phyloP scores from a whole-genome alignment of 2,797 vertebrate genomes.

The Chlorospingus semifuscus region DNA sequence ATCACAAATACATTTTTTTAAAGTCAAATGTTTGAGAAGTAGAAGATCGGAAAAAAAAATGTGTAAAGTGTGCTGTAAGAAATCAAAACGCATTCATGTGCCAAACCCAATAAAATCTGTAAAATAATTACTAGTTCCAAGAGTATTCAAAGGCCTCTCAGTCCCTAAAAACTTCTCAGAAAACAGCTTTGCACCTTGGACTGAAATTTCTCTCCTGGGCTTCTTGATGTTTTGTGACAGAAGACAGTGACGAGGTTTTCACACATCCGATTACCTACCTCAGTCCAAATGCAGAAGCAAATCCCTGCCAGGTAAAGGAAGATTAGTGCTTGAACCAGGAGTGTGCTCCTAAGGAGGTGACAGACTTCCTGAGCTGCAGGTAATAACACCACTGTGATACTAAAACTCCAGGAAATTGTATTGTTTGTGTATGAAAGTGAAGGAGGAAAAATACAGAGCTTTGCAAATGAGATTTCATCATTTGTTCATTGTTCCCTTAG shows the following conservation, averaged over 20 bases:
- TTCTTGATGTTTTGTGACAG: not conserved
- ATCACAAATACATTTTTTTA: not conserved
- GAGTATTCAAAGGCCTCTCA: not conserved
- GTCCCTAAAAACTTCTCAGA: not conserved
- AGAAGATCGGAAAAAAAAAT: not conserved
- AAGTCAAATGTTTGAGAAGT: not conserved
- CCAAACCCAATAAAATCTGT: not conserved
- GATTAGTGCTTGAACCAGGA: not conserved
- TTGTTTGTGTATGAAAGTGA: not conserved
- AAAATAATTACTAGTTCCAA: not conserved
- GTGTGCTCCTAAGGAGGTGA: not conserved
- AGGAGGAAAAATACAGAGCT: not conserved
- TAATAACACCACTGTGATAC: not conserved
- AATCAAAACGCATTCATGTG: not conserved
- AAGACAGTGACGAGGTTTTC: not conserved
- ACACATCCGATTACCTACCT: rapidly evolving
- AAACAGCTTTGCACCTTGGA: not conserved
- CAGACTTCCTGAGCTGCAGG: not conserved
- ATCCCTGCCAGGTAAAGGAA: not conserved
- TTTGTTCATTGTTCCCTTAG: not conserved
- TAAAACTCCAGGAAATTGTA: not conserved
- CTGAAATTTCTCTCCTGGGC: not conserved
- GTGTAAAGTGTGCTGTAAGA: not conserved
- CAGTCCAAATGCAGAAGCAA: not conserved
- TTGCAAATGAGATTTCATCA: not conserved